These are phyloP conservation scores for Diadegma fenestrale DNA, from an alignment of 2,888 invertebrate genomes.

Conservation along the genomic window DNA sequence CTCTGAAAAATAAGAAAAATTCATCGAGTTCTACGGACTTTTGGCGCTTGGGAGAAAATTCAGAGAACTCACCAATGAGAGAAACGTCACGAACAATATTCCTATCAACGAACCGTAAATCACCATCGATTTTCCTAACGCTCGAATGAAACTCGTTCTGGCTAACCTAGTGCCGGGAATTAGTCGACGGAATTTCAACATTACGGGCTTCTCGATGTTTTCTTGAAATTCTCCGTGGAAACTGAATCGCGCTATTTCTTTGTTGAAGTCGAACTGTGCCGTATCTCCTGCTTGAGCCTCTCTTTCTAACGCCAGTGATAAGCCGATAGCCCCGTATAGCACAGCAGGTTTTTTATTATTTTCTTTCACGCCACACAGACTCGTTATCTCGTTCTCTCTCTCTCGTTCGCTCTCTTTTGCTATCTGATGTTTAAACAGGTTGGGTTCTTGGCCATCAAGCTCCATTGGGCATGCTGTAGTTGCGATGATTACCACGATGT, in stretches of 20 bases:
- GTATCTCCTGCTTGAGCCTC: not conserved
- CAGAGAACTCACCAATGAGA: slow-evolving; percentile 41
- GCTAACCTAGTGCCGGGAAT: slow-evolving; percentile 20
- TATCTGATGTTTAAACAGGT: slow-evolving; percentile 15
- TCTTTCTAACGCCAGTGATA: not conserved
- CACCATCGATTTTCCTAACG: slow-evolving; percentile 27
- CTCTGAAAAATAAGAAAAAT: slow-evolving; percentile 40
- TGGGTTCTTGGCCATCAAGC: not conserved
- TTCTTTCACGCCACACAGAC: not conserved
- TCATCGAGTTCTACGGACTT: not conserved
- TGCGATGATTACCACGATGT: too few relatives aligned
- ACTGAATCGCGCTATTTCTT: slow-evolving; percentile 29
- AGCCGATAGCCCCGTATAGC: not conserved
- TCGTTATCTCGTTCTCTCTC: not conserved
- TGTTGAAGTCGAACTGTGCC: not conserved
- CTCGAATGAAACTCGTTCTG: not conserved
- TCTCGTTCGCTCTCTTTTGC: not conserved
- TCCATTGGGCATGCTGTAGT: not conserved
- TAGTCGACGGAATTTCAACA: slow-evolving; percentile 36
- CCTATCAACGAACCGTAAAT: slow-evolving; percentile 2
- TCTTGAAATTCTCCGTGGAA: not conserved
- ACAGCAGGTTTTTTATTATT: not conserved
- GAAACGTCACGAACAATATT: slow-evolving; percentile 11
- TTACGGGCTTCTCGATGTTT: not conserved
- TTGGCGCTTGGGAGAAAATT: not conserved